Evolutionary conservation across 2,888 invertebrate species (phyloP).

Genomic region (Scaeva pyrastri): DNA sequence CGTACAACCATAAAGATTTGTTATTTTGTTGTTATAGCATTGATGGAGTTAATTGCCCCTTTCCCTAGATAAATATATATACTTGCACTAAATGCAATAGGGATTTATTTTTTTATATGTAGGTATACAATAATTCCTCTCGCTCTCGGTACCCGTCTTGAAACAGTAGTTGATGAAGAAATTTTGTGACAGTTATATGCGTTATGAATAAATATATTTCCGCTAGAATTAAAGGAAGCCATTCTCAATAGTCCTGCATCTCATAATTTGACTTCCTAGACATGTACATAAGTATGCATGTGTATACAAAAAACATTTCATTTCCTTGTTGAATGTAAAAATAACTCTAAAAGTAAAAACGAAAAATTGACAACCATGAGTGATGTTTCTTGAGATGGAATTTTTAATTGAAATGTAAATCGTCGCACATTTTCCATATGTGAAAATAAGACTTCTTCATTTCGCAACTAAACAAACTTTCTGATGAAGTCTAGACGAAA

Average conservation of each 20-base stretch:
- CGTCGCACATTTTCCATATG: conserved; percentile 26
- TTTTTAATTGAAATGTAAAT: conserved; percentile 73
- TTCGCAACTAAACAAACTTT: conserved; percentile 50
- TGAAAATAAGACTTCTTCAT: conserved; percentile 23
- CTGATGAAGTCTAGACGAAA: conserved; percentile 54
- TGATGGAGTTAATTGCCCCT: conserved; percentile 16
- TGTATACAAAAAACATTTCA: no score
- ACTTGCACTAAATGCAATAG: not conserved
- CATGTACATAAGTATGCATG: no score
- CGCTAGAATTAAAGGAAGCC: conserved; percentile 51
- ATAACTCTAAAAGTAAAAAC: conserved; percentile 21
- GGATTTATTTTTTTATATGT: conserved; percentile 1
- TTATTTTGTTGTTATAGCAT: conserved; percentile 16
- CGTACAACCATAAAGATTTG: not conserved
- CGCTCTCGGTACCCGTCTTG: not conserved
- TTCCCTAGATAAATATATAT: not conserved
- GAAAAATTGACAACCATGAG: conserved; percentile 31
- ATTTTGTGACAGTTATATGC: conserved; percentile 47
- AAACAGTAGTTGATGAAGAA: conserved; percentile 4
- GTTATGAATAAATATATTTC: conserved; percentile 65
- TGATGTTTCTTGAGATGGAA: conserved; percentile 52
- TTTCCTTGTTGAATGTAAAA: not conserved
- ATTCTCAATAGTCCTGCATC: not conserved
- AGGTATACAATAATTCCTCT: not conserved
- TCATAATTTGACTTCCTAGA: not conserved